Evolutionary conservation across 1,140 invertebrate species (phyloP), one percentile per base, ranked within the genome.

Genomic region (Drosophila pseudoananassae): DNA sequence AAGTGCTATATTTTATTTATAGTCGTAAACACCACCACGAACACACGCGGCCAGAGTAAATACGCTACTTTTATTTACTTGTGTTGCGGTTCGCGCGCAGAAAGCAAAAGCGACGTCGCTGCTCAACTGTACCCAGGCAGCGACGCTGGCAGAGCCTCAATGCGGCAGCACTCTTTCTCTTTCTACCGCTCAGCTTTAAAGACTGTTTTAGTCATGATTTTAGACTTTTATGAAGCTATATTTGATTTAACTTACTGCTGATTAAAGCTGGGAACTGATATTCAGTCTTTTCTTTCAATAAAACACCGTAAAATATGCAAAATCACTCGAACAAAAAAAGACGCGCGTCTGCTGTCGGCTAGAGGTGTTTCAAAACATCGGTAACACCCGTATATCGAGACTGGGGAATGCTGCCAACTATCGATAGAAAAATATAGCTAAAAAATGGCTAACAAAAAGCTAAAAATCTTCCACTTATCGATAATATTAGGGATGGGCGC

Each of bases 1-100:
- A 46, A 49, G 73, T 23, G 69, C 73, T 81, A 63, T 60, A 75
- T 85, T 68, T 85, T 85, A 85, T 85, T 85, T 78, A 76, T 87
- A 88, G 82, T 73, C 47, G 38, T 46, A 64, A 57, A 56, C 46
- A 47, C 43, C 59, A 46, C 66, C 54, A 53, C 59, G 57, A 51
- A 63, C 27, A 36, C 36, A 45, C 47, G 53, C 51, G 8, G 14
- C 7, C 7, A 4, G 33, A 20, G 29, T 15, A 23, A 65, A 57
- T 65, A 49, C 25, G n/a, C 12, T 14, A 45, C 10, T 7, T 12
- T 29, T 65, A 51, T 40, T 43, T 51, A 27, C 23, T 15, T 63
- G 4, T 57, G 15, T 87, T 70, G 74, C 60, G 70, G 57, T 82
- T 85, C 87, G 56, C 71, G 56, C 77, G 63, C 63, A 27, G 46